Evolutionary conservation across 2,888 invertebrate species (phyloP).

Genomic region (Heliconius sara): DNA sequence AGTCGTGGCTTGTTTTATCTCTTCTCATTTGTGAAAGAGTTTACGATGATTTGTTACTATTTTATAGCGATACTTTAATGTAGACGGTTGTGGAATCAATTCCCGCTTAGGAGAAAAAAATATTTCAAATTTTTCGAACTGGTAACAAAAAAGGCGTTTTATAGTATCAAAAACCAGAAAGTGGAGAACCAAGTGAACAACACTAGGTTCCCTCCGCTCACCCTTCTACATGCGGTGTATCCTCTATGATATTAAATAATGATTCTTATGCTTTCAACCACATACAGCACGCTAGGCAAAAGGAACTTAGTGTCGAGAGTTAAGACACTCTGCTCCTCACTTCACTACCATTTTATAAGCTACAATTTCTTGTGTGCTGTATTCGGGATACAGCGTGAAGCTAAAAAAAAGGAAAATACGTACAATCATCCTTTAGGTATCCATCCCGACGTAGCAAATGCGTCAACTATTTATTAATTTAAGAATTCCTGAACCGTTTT

Average conservation of each 20-base stretch:
- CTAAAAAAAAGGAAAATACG: background rate
- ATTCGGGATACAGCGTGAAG: background rate
- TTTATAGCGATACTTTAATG: background rate
- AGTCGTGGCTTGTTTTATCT: background rate
- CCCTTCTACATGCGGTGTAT: no score
- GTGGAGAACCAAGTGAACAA: no score
- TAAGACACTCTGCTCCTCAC: background rate
- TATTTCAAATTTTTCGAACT: no score
- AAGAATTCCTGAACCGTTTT: background rate
- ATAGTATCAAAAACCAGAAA: no score
- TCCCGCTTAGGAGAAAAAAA: no score
- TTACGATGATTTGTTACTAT: background rate
- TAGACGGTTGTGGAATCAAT: no score
- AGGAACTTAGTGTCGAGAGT: background rate
- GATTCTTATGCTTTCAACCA: no score
- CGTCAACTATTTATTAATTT: constrained; percentile 3
- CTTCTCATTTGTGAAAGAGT: constrained; percentile 6
- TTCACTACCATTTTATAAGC: background rate
- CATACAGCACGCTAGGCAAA: background rate
- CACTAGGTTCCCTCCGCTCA: no score
- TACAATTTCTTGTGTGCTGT: background rate
- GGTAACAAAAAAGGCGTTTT: no score
- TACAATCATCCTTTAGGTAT: background rate
- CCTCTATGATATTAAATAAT: no score
- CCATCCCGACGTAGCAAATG: background rate